Base-by-base conservation (phyloP, 2,888 invertebrate species). In the Aelia acuminata region DNA sequence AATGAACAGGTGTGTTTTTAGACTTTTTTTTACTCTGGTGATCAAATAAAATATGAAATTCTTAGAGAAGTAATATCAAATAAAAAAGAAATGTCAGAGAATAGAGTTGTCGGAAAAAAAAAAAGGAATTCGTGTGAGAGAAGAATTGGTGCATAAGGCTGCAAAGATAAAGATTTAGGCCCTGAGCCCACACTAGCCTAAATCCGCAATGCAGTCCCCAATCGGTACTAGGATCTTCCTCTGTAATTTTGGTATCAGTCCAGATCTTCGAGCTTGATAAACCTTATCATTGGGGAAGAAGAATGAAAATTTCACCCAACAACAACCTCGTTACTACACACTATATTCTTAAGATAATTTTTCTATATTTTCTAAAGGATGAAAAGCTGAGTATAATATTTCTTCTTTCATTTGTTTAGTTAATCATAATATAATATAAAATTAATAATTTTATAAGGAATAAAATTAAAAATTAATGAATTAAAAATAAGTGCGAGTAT, bases 151-250 rank as follows among this genome's bases (percentile, higher is more conserved):
- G 31, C 63, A 70, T 7, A 70, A 70, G 35, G 31, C 63, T 70
- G 63, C 63, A 70, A 70, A 70, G 63, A 80, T 80, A 80, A 80
- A 80, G 80, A 80, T 80, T 75, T 80, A 43, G 80, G n/a, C n/a
- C 43, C 80, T 80, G 43, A 43, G 80, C 39, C 80, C 22, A 80
- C 43, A 35, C 39, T 22, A n/a, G 75, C 39, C 26, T 10, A 39
- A 22, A 80, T 43, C 80, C 80, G 80, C 80, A 80, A 80, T 80
- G 80, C 80, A 80, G 80, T 39, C 80, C 22, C 22, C 22, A 80
- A 80, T 43, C 80, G 0, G 31, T 20, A 35, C 31, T 18, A 3
- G 20, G 1, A 70, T 35, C 31, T 70, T 31, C 43, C 43, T 43
- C 43, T 43, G 18, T 7, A 35, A 35, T 57, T 26, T 26, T 26